These are phyloP conservation scores for Mustelus asterias DNA, from an alignment of 2,113 vertebrate species.

Conservation along the genomic window DNA sequence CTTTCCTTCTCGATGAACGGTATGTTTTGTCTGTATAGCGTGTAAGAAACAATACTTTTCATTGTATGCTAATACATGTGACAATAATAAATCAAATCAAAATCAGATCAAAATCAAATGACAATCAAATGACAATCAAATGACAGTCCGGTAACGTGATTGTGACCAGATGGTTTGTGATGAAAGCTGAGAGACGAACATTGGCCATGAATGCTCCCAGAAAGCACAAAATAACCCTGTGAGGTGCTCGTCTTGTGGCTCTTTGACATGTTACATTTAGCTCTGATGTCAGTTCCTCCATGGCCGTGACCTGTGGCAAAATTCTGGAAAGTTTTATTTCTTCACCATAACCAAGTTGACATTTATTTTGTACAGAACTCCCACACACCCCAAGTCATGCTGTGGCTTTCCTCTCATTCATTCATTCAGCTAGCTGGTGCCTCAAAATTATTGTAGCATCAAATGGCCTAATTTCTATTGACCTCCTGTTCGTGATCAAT, in stretches of 20 bases:
- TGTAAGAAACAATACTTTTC: too few relatives aligned
- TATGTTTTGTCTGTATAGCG: too few relatives aligned
- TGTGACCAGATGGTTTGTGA: not conserved
- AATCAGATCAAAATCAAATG: too few relatives aligned
- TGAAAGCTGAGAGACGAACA: not conserved
- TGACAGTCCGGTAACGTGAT: too few relatives aligned
- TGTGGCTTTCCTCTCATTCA: not conserved
- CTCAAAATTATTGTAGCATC: not conserved
- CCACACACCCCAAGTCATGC: not conserved
- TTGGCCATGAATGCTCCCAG: not conserved
- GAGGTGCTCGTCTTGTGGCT: not conserved
- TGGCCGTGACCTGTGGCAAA: not conserved
- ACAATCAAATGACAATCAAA: too few relatives aligned
- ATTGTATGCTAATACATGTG: too few relatives aligned
- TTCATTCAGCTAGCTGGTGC: not conserved
- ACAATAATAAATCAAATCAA: too few relatives aligned
- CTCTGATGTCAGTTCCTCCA: not conserved
- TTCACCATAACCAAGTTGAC: not conserved
- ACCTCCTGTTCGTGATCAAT: slow-evolving; percentile 14
- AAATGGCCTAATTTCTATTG: not conserved
- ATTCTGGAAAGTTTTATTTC: not conserved
- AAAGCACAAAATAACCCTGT: not conserved
- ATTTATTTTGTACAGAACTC: not conserved
- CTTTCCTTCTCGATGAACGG: too few relatives aligned
- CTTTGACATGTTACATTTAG: too few relatives aligned